Conservation (phyloP, 2,113 vertebrate species). For the Podarcis cretensis region DNA sequence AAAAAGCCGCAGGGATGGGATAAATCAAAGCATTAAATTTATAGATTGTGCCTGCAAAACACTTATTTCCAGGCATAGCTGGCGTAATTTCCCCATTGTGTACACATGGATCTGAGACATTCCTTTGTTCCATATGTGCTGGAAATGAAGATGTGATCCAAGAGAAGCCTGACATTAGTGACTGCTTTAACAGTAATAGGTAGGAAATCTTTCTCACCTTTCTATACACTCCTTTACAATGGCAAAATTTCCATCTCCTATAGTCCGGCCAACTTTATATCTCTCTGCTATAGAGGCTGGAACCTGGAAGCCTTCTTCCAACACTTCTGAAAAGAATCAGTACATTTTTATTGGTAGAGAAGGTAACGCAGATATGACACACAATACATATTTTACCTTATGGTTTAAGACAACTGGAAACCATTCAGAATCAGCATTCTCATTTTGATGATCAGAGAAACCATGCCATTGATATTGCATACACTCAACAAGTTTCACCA, state of each 20-base stretch:
- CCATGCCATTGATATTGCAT: slow-evolving; percentile 50
- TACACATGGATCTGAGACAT: slow-evolving; percentile 36
- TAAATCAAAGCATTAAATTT: slow-evolving; percentile 45
- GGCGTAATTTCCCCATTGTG: slow-evolving; percentile 41
- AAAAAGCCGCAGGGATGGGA: background rate
- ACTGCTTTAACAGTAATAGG: slow-evolving; percentile 50
- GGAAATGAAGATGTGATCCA: slow-evolving; percentile 51
- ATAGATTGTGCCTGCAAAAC: slow-evolving; percentile 35
- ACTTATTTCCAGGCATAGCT: slow-evolving; percentile 38
- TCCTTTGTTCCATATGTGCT: slow-evolving; percentile 51
- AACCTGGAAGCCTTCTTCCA: slow-evolving; percentile 88
- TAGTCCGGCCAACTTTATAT: slow-evolving; percentile 95
- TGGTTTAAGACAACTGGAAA: slow-evolving; percentile 59
- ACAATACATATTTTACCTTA: slow-evolving; percentile 62
- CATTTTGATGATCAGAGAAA: slow-evolving; percentile 62
- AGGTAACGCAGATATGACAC: slow-evolving; percentile 73
- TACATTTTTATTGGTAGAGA: slow-evolving; percentile 74
- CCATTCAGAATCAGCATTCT: slow-evolving; percentile 60
- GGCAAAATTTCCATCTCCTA: slow-evolving; percentile 97
- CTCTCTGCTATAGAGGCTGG: slow-evolving; percentile 92
- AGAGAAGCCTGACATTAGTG: slow-evolving; percentile 49
- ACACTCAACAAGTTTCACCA: slow-evolving; percentile 66
- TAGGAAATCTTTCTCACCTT: slow-evolving; percentile 77
- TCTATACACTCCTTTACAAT: slow-evolving; percentile 98
- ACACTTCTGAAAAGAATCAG: slow-evolving; percentile 84